Conservation (phyloP, 2,888 invertebrate genomes). For the Patella pellucida region DNA sequence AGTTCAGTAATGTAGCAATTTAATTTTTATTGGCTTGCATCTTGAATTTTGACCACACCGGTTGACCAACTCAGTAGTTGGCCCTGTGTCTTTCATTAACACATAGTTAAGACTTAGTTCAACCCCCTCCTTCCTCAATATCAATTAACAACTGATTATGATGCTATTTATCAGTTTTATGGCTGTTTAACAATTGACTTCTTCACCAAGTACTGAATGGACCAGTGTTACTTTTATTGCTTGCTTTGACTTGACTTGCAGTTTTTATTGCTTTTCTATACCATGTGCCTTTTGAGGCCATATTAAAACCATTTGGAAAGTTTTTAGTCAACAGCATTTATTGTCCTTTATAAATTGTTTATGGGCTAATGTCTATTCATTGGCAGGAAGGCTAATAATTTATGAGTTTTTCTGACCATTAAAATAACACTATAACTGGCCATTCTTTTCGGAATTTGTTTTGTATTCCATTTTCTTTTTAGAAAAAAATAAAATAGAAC, state of each 20-base stretch:
- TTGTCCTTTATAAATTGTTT: no score
- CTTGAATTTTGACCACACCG: slow-evolving; percentile 11
- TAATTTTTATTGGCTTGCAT: slow-evolving; percentile 75
- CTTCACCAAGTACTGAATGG: neutral
- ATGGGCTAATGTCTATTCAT: no score
- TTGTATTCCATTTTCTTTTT: no score
- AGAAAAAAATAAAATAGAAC: no score
- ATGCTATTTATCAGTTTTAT: slow-evolving; percentile 4
- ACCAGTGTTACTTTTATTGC: neutral
- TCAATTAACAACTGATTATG: slow-evolving; percentile 10
- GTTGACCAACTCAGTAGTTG: slow-evolving; percentile 6
- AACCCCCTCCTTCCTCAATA: neutral
- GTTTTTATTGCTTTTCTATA: slow-evolving; percentile 1
- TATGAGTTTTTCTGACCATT: no score
- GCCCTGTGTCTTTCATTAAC: neutral
- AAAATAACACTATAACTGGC: no score
- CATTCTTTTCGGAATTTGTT: no score
- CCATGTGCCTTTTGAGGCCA: neutral
- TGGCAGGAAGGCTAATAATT: no score
- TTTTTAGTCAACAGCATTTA: no score
- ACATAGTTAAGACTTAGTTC: no score
- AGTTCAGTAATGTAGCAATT: no score
- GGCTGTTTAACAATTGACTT: slow-evolving; percentile 6
- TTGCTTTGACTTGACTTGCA: neutral
- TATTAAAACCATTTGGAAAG: no score